Evolutionary conservation across 2,888 invertebrate genomes (phyloP).

Genomic region (Lamproptera curius): DNA sequence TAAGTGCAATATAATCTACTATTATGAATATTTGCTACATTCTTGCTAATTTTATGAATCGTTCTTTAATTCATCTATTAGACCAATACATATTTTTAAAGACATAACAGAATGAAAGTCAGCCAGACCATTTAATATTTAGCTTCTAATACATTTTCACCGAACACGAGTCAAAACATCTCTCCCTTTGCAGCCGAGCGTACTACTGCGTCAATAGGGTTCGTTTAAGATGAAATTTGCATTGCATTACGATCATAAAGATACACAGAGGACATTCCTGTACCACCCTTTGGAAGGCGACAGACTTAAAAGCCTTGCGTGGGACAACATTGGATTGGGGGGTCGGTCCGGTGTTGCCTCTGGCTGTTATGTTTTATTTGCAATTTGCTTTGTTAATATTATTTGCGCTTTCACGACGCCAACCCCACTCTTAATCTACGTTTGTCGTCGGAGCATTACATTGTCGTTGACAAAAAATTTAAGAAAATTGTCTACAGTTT

Average conservation of each 20-base stretch:
- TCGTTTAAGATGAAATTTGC: conserved; percentile 24
- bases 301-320: conserved; percentile 15
- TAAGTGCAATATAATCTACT: neutral
- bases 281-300: conserved; percentile 1
- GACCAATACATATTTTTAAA: too few species aligned
- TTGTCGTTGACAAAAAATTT: too few species aligned
- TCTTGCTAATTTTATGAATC: too few species aligned
- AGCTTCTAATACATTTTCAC: too few species aligned
- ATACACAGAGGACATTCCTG: conserved; percentile 8
- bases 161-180: neutral
- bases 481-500: too few species aligned
- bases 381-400: conserved; percentile 9
- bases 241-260: conserved; percentile 20
- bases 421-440: conserved; percentile 3
- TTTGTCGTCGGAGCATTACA: too few species aligned
- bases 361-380: conserved; percentile 16
- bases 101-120: too few species aligned
- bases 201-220: conserved; percentile 10
- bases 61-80: too few species aligned
- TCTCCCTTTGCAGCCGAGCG: neutral
- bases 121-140: too few species aligned
- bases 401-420: neutral
- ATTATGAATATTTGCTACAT: too few species aligned
- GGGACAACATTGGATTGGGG: conserved; percentile 13
- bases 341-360: conserved; percentile 7